Conservation (phyloP, 1,140 invertebrate genomes). For the Protaetia brevitarsis region DNA sequence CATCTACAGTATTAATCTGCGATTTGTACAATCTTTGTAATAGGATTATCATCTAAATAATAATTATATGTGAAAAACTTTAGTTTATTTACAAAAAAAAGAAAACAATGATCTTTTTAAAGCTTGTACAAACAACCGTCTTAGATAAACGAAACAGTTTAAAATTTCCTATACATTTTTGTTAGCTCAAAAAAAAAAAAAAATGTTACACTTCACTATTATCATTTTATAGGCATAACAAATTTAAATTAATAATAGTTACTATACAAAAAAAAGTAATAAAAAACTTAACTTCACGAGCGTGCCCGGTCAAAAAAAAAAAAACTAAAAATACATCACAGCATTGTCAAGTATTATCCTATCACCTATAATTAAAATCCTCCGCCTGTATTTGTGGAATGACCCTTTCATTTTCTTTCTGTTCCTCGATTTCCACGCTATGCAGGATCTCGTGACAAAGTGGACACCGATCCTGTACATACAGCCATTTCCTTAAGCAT, state of each 20-base stretch:
- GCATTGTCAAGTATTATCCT: not conserved
- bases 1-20: not conserved
- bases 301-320: not conserved
- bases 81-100: too few species aligned
- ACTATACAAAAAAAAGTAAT: not conserved
- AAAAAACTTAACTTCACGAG: not conserved
- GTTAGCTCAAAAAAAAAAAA: too few species aligned
- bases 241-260: not conserved
- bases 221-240: too few species aligned
- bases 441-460: conserved; percentile 79
- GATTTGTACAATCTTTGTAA: not conserved
- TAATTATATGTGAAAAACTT: too few species aligned
- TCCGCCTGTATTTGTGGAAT: conserved; percentile 4
- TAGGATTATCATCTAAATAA: too few species aligned
- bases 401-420: conserved; percentile 26
- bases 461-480: conserved; percentile 82
- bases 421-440: conserved; percentile 52
- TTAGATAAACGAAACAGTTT: too few species aligned
- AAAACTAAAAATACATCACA: not conserved
- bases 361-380: conserved; percentile 15
- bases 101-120: too few species aligned
- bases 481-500: conserved; percentile 94
- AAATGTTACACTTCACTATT: too few species aligned
- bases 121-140: too few species aligned
- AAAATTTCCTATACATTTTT: too few species aligned